Evolutionary conservation across 2,113 vertebrate genomes (phyloP).

Genomic region (Dolichotis patagonum): DNA sequence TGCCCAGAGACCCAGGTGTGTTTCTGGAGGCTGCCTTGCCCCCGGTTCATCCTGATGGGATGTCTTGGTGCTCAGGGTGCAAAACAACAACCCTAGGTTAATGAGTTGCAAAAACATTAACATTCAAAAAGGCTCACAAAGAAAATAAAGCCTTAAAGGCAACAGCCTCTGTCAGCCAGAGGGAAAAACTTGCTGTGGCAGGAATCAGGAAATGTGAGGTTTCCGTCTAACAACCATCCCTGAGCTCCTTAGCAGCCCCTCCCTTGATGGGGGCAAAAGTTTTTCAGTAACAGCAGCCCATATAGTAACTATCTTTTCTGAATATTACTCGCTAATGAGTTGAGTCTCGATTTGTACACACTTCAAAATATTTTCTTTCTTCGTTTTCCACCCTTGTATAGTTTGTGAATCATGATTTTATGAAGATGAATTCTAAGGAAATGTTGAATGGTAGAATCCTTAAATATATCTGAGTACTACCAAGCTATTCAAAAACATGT

Average conservation of each 20-base stretch:
- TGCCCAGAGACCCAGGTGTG: slow-evolving; percentile 80
- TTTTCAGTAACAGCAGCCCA: slow-evolving; percentile 17
- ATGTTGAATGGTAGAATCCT: not conserved
- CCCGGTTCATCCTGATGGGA: slow-evolving; percentile 70
- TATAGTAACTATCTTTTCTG: slow-evolving; percentile 63
- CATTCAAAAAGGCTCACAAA: slow-evolving; percentile 67
- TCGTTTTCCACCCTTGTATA: not conserved
- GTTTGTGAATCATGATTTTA: slow-evolving; percentile 62
- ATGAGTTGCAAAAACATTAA: slow-evolving; percentile 74
- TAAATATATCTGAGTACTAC: not conserved
- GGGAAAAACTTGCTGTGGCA: not conserved
- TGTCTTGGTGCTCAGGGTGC: slow-evolving; percentile 70
- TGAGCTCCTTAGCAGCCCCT: not conserved
- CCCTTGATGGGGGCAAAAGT: not conserved
- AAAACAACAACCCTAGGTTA: slow-evolving; percentile 77
- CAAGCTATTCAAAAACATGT: not conserved
- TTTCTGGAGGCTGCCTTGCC: slow-evolving; percentile 66
- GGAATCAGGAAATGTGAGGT: not conserved
- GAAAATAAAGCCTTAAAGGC: slow-evolving; percentile 72
- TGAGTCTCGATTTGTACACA: slow-evolving; percentile 29
- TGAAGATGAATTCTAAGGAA: slow-evolving; percentile 29
- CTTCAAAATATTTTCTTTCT: slow-evolving; percentile 33
- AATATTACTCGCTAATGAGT: slow-evolving; percentile 63
- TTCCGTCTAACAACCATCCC: not conserved
- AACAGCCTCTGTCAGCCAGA: slow-evolving; percentile 12